Conservation (phyloP, 2,888 invertebrate genomes). For the Mesorhabditis sp. region DNA sequence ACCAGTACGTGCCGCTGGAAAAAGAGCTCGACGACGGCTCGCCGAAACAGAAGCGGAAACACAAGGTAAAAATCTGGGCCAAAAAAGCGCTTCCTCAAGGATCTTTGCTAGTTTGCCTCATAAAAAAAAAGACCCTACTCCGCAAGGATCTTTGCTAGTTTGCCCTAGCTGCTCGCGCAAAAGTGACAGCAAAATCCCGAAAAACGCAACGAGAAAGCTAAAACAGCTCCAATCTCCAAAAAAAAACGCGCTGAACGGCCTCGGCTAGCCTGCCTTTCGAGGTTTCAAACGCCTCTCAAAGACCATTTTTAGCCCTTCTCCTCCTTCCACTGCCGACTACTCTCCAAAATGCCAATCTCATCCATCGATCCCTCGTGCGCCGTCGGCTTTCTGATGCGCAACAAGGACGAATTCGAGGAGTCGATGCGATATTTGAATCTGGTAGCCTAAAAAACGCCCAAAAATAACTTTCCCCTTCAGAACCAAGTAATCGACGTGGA, state of each 20-base stretch:
- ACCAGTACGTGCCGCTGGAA: conserved; percentile 66
- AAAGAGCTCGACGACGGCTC: conserved; percentile 4
- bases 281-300: no score
- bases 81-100: neutral
- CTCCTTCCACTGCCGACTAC: conserved; percentile 31
- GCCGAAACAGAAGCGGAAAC: conserved; percentile 1
- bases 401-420: conserved; percentile 21
- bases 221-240: no score
- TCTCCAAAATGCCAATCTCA: conserved; percentile 34
- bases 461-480: conserved; percentile 23
- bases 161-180: no score
- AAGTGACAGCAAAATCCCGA: no score
- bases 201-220: no score
- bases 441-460: conserved; percentile 15
- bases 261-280: no score
- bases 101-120: neutral
- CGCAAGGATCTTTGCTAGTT: no score
- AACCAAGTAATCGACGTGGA: conserved; percentile 39
- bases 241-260: no score
- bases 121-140: neutral
- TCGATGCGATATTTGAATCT: conserved; percentile 23
- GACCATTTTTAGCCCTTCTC: neutral
- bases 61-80: conserved; percentile 9
- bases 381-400: conserved; percentile 38
- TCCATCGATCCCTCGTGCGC: conserved; percentile 48